Evolutionary conservation across 2,797 vertebrate genomes (phyloP).

Genomic region (Cossypha dichroa): DNA sequence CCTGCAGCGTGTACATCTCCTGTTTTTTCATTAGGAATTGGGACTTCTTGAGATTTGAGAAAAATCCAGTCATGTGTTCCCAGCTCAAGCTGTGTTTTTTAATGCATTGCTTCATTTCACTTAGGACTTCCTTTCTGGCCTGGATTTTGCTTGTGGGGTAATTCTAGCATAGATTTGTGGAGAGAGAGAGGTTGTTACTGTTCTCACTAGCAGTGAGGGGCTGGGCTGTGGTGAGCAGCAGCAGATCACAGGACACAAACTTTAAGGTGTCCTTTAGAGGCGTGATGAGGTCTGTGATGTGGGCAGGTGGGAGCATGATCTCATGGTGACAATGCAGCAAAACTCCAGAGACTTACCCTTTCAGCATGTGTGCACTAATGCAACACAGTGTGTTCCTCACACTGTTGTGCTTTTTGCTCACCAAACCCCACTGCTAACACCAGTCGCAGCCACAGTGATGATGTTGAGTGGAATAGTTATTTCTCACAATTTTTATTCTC

Average conservation of each 20-base stretch:
- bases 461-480: not conserved
- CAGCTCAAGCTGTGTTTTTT: not conserved
- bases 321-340: not conserved
- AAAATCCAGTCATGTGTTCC: not conserved
- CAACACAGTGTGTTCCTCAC: not conserved
- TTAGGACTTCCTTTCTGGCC: not conserved
- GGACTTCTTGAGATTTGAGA: not conserved
- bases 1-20: not conserved
- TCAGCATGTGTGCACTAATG: not conserved
- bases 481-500: not conserved
- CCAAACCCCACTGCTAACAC: not conserved
- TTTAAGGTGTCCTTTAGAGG: not conserved
- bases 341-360: not conserved
- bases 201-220: not conserved
- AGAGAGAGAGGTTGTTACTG: not conserved
- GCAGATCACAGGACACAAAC: not conserved
- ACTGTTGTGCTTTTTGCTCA: not conserved
- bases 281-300: accelerated
- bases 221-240: not conserved
- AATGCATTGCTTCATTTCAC: not conserved
- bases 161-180: not conserved
- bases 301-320: not conserved
- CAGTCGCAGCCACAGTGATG: not conserved
- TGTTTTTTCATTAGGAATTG: not conserved
- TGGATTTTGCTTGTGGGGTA: not conserved